Conservation (phyloP, 2,888 invertebrate species). For the Copidosoma aretas region DNA sequence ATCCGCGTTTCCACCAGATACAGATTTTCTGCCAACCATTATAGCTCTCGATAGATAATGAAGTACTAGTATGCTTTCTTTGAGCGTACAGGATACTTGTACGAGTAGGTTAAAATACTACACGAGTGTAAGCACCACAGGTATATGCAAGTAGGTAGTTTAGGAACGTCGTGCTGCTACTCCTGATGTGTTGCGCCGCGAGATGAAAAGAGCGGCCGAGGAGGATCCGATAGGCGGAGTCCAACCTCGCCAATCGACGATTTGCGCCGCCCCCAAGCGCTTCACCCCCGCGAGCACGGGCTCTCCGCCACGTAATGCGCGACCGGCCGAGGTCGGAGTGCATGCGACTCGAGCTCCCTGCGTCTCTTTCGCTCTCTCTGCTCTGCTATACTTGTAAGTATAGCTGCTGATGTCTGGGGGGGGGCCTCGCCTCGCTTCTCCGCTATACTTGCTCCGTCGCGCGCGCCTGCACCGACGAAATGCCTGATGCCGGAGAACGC, state of each 20-base stretch:
- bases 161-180: constrained; percentile 34
- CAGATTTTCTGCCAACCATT: too few relatives aligned
- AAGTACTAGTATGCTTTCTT: too few relatives aligned
- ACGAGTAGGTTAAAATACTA: too few relatives aligned
- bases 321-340: constrained; percentile 32
- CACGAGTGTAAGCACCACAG: too few relatives aligned
- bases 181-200: constrained; percentile 30
- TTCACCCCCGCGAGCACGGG: constrained; percentile 49
- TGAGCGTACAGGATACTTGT: too few relatives aligned
- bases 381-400: neutral
- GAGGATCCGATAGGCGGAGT: constrained; percentile 58
- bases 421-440: too few relatives aligned
- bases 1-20: too few relatives aligned
- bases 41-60: too few relatives aligned
- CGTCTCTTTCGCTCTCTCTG: constrained; percentile 9
- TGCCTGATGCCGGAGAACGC: constrained; percentile 27
- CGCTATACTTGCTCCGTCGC: too few relatives aligned
- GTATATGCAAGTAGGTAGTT: neutral
- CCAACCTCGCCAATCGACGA: constrained; percentile 57
- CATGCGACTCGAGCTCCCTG: constrained; percentile 12
- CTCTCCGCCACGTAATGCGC: neutral
- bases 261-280: constrained; percentile 58
- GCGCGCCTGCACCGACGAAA: constrained; percentile 16
- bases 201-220: constrained; percentile 49
- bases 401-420: neutral